phyloP scores from a whole-genome alignment of 1,140 invertebrate species.

The Cotesia typhae region DNA sequence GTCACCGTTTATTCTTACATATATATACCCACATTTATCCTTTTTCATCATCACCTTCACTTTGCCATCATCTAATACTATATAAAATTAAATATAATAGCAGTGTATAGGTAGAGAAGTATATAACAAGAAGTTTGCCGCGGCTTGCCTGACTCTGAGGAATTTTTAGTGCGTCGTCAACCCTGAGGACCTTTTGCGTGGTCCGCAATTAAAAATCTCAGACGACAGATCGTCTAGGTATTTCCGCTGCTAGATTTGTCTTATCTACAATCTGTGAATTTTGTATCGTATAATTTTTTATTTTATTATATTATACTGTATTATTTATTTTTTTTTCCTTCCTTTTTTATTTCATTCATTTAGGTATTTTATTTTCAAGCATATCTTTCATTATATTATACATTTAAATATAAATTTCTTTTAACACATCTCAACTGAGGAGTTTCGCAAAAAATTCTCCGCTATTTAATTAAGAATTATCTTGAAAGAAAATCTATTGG shows the following conservation, averaged over 20 bases:
- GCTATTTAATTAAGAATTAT: slow-evolving; percentile 18
- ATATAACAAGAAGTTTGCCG: background rate
- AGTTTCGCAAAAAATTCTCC: slow-evolving; percentile 20
- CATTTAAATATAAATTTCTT: slow-evolving; percentile 2
- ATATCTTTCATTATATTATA: background rate
- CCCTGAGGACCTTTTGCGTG: slow-evolving; percentile 17
- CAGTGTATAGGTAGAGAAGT: background rate
- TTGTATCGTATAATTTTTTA: slow-evolving; percentile 17
- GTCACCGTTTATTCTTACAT: slow-evolving; percentile 2
- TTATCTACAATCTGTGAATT: slow-evolving; percentile 24
- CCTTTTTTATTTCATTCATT: slow-evolving; percentile 7
- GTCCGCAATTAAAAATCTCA: slow-evolving; percentile 31
- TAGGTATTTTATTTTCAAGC: slow-evolving; percentile 1
- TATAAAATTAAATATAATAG: too few species aligned
- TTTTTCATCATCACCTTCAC: slow-evolving; percentile 7
- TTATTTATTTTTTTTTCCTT: background rate
- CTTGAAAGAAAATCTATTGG: slow-evolving; percentile 8
- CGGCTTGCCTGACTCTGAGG: slow-evolving; percentile 6
- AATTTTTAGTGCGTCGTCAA: slow-evolving; percentile 36
- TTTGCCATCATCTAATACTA: too few species aligned
- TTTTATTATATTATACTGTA: background rate
- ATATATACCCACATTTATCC: background rate
- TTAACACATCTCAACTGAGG: background rate
- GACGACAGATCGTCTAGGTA: slow-evolving; percentile 19
- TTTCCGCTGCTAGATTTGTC: slow-evolving; percentile 24